A percentile compares a stretch with the other conserved stretches of the same genome.
Evolutionary conservation across 2,113 vertebrate species (phyloP).

Genomic region (Tonatia bakeri): DNA sequence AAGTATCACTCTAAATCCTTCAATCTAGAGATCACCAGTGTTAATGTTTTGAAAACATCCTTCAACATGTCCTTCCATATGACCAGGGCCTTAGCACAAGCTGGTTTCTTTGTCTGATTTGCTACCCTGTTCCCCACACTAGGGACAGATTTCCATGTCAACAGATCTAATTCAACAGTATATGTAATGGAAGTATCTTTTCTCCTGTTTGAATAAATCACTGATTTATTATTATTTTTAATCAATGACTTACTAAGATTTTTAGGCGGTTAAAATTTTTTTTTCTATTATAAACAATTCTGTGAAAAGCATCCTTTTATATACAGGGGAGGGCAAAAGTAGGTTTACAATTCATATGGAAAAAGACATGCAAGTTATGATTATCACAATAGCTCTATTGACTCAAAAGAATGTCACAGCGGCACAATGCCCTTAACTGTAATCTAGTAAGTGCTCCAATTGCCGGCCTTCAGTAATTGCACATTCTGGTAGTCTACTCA

Average conservation of each 20-base stretch:
- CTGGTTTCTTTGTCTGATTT: neutral
- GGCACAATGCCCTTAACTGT: neutral
- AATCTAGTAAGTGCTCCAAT: neutral
- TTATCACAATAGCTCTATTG: neutral
- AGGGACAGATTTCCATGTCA: neutral
- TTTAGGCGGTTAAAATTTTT: neutral
- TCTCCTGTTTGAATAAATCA: neutral
- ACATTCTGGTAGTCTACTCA: neutral
- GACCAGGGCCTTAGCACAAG: neutral
- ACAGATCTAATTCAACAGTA: neutral
- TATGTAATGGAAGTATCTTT: neutral
- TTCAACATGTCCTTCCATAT: neutral
- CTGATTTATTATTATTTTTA: conserved; percentile 32
- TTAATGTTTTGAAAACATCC: neutral
- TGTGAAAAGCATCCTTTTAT: neutral
- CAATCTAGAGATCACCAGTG: neutral
- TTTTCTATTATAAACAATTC: conserved; percentile 6
- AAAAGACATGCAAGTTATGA: neutral
- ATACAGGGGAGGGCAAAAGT: neutral
- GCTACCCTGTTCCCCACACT: neutral
- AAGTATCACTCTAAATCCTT: neutral
- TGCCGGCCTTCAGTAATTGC: neutral
- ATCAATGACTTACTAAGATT: neutral
- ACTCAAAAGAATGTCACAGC: neutral
- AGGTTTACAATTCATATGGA: neutral